Evolutionary conservation across 2,888 invertebrate genomes (phyloP).

Genomic region (Zaprionus bogoriensis): DNA sequence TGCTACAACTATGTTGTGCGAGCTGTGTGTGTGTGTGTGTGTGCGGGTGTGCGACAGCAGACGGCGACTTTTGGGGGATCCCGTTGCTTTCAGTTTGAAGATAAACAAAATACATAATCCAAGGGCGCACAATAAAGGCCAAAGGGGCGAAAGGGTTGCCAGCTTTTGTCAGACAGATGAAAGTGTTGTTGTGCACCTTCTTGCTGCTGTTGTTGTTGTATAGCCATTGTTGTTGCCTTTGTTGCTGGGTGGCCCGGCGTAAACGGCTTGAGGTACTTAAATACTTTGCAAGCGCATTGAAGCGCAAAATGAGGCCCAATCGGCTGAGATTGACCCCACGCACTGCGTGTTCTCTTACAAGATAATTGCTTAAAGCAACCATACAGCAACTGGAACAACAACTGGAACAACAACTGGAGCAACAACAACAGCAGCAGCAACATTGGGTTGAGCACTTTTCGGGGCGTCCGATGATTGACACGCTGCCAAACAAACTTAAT

Average conservation of each 20-base stretch:
- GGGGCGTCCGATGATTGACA: slow-evolving; percentile 49
- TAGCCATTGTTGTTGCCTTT: slow-evolving; percentile 13
- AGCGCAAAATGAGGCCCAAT: slow-evolving; percentile 71
- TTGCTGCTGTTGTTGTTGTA: slow-evolving; percentile 7
- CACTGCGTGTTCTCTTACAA: slow-evolving; percentile 57
- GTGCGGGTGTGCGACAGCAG: slow-evolving; percentile 7
- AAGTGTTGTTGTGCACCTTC: slow-evolving; percentile 36
- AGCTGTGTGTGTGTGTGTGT: not conserved
- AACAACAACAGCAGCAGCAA: slow-evolving; percentile 2
- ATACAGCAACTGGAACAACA: slow-evolving; percentile 13
- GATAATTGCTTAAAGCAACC: slow-evolving; percentile 71
- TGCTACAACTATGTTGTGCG: slow-evolving; percentile 9
- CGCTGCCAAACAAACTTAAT: slow-evolving; percentile 61
- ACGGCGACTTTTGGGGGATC: slow-evolving; percentile 32
- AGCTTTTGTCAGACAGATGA: slow-evolving; percentile 41
- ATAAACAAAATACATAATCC: slow-evolving; percentile 78
- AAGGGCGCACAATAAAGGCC: slow-evolving; percentile 52
- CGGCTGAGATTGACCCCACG: slow-evolving; percentile 69
- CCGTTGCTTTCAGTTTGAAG: slow-evolving; percentile 51
- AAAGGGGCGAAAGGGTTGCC: slow-evolving; percentile 60
- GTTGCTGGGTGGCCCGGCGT: slow-evolving; percentile 27
- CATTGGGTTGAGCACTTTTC: not conserved
- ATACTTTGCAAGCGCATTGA: slow-evolving; percentile 72
- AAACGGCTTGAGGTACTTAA: slow-evolving; percentile 73
- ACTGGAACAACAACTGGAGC: slow-evolving; percentile 9